phyloP scores from a whole-genome alignment of 2,113 vertebrate genomes.

The Hypocryptadius cinnamomeus region DNA sequence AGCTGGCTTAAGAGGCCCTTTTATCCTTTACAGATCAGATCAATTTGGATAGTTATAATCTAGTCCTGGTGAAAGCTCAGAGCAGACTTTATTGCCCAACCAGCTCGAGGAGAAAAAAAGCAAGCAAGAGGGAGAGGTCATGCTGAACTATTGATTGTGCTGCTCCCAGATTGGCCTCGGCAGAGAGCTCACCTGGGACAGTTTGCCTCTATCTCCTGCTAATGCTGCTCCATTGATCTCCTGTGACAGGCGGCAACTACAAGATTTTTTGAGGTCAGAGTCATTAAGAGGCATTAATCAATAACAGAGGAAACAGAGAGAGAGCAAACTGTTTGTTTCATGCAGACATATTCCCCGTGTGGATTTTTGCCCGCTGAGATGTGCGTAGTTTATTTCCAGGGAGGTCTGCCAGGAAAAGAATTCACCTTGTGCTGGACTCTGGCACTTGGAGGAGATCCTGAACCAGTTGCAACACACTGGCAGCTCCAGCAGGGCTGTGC shows the following conservation, averaged over 20 bases:
- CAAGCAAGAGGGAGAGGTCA: conserved; percentile 42
- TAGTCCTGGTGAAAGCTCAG: conserved; percentile 7
- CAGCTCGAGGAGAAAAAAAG: background rate
- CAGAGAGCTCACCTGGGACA: background rate
- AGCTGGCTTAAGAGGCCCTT: conserved; percentile 15
- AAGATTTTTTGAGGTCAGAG: background rate
- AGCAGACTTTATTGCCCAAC: background rate
- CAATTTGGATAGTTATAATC: conserved; percentile 14
- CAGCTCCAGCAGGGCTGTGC: background rate
- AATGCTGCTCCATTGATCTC: conserved; percentile 43
- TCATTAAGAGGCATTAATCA: conserved; percentile 42
- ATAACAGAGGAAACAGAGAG: background rate
- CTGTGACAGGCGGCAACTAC: background rate
- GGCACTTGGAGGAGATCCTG: background rate
- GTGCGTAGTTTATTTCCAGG: background rate
- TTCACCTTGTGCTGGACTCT: background rate
- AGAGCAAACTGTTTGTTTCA: background rate
- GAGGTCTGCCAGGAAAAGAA: background rate
- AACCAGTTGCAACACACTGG: background rate
- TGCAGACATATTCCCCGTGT: background rate
- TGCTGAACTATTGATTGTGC: conserved; percentile 38
- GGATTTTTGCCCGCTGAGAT: background rate
- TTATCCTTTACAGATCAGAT: conserved; percentile 6
- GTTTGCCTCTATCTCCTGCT: background rate
- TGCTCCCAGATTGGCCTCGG: background rate